phyloP scores from a whole-genome alignment of 2,888 invertebrate species.

The Busseola fusca region DNA sequence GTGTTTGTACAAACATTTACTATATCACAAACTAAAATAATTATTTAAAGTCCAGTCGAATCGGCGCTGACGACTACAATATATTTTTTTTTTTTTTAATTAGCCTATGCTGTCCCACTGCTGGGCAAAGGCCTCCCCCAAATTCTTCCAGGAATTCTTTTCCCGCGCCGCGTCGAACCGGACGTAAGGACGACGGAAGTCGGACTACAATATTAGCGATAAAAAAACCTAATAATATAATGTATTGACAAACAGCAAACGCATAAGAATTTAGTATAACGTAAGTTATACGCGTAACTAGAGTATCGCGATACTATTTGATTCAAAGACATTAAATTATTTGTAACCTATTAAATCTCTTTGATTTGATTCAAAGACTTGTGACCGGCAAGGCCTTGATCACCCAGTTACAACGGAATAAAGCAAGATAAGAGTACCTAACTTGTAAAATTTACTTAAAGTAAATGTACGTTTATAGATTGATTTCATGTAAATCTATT shows the following conservation, averaged over 20 bases:
- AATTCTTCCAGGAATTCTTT: no score
- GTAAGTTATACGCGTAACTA: conserved; percentile 27
- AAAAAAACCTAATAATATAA: conserved; percentile 31
- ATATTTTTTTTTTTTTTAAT: no score
- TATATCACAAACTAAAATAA: no score
- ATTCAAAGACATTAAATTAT: conserved; percentile 24
- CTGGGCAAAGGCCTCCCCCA: no score
- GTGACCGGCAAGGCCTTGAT: conserved; percentile 27
- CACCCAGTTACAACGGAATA: conserved; percentile 13
- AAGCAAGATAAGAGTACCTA: conserved; percentile 36
- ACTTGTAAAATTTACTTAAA: conserved; percentile 7
- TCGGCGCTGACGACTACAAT: no score
- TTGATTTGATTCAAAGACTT: conserved; percentile 25
- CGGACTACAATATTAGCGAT: conserved; percentile 11
- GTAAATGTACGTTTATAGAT: background rate
- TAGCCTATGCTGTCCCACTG: no score
- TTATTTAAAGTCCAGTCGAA: no score
- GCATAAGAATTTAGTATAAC: conserved; percentile 40
- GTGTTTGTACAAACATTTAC: no score
- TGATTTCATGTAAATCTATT: background rate
- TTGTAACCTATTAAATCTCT: no score
- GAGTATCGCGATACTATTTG: conserved; percentile 31
- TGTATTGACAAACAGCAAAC: conserved; percentile 30
- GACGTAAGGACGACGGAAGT: no score
- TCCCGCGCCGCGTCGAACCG: no score